Base-by-base conservation (phyloP, 1,140 invertebrate species). In the Plectrocnemia conspersa region DNA sequence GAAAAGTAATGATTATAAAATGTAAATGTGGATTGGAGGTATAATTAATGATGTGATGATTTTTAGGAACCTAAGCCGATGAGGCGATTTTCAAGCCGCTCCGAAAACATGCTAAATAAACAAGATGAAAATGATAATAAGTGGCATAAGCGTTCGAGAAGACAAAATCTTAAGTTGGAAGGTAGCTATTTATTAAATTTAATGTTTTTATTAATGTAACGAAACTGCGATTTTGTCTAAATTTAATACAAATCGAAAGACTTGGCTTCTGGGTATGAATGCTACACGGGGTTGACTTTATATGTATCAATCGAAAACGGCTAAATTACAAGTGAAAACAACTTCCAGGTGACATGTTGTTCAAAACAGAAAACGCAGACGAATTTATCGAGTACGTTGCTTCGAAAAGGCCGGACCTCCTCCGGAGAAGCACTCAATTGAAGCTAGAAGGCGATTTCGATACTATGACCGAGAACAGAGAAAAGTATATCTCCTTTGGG, bases 391-490 rank as follows among this genome's bases (percentile, higher is more conserved):
- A 68, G 21, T 79, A 74, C 71, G 56, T 75, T 5, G 68, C 73
- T 32, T 64, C 68, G 10, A 70, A 66, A 48, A 67, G 75, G 47
- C 68, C 74, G 1, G 66, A 71, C 22, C 66, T 72, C 0, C 62
- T 68, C 40, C 67, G 73, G 46, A 56, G 71, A 16, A 69, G 72
- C 1, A 73, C 73, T 4, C 64, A 75, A 46, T 61, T 79, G 24
- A 75, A 75, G 52, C 62, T 79, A 7, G 75, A 79, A 59, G 77
- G 78, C 25, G 68, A 73, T 19, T 56, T 78, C 18, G 70, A 77
- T 52, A 72, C 63, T 2, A 63, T 65, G 4, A 78, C 78, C 2
- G 78, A 80, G 63, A 77, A 68, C 58, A 68, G 72, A n/a, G 75
- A 77, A 7, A 72, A 77, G 33, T 80, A 74, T 61, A 61, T 75